Evolutionary conservation across 1,140 invertebrate genomes (phyloP), one percentile per base, ranked within the genome.

Genomic region (Diabrotica virgifera): DNA sequence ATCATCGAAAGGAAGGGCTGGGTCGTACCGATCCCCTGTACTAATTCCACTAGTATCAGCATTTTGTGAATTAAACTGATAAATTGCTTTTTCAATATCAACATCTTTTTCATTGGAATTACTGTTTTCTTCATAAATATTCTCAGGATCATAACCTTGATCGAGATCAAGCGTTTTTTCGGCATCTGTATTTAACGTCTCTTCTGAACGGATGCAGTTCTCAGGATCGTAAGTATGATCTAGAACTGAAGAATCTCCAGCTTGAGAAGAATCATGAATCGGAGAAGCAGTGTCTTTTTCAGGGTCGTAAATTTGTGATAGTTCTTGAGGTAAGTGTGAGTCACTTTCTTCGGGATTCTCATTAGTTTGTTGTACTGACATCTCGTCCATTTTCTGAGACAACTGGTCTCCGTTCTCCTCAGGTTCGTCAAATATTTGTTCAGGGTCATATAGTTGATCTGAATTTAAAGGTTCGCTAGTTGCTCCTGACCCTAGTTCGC

Each of bases 231-330:
- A 51, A 14, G 8, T 14, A 6, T 40, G 54, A 52, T 61, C 50
- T 59, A 37, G 35, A 9, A 14, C 40, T n/a, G n/a, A n/a, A 52
- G 52, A 52, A 55, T 52, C 38, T 8, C 40, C 56, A 36, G 51
- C 55, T 2, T 40, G 13, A 6, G 35, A 36, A 1, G 24, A 24
- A 24, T 24, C 24, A 24, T 24, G 24, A 24, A 24, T 24, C 24
- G 24, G 24, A 24, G 24, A 24, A 24, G 24, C 24, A 24, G 24
- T 24, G 24, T 24, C 24, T 55, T 54, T 56, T 13, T 65, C 58
- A 6, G 52, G 57, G 24, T 65, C 64, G n/a, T 50, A 64, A 6
- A 56, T 60, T 52, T 65, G 46, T 46, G 59, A 57, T 5, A 52
- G 59, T 14, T 54, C 50, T 46, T 46, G 40, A n/a, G 40, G 40